These are phyloP conservation scores for Pecten maximus DNA, from an alignment of 2,888 invertebrate species.

Conservation along the genomic window DNA sequence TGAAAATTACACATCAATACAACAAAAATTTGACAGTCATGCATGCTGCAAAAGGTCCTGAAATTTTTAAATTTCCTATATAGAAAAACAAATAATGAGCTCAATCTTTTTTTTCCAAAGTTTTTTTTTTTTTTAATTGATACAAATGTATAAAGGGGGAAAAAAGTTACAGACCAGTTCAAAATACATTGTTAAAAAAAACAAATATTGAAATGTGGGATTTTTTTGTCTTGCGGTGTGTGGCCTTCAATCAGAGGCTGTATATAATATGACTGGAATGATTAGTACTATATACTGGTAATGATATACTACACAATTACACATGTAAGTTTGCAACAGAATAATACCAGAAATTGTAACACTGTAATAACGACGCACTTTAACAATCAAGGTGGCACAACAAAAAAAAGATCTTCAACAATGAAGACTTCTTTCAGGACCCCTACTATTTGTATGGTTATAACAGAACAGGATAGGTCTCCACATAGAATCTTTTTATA, in stretches of 20 bases:
- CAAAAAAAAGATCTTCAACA: neutral
- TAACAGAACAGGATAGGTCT: neutral
- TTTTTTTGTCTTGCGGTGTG: neutral
- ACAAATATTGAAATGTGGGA: neutral
- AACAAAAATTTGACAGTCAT: no score
- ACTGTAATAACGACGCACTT: neutral
- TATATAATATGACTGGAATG: no score
- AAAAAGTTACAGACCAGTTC: neutral
- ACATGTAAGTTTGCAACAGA: neutral
- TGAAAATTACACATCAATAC: no score
- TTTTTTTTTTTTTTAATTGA: no score
- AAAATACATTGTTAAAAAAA: neutral
- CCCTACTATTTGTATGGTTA: neutral
- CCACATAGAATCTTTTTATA: neutral
- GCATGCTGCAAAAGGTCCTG: no score
- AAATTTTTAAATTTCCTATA: no score
- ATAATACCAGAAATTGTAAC: conserved; percentile 26
- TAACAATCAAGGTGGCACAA: conserved; percentile 3
- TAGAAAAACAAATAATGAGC: no score
- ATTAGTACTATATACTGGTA: neutral
- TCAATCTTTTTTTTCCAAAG: no score
- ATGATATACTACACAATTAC: neutral
- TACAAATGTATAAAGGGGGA: no score
- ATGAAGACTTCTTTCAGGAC: neutral
- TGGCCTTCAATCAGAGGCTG: neutral